Evolutionary conservation across 2,113 vertebrate genomes (phyloP).

Genomic region (Machaerirhynchus nigripectus): DNA sequence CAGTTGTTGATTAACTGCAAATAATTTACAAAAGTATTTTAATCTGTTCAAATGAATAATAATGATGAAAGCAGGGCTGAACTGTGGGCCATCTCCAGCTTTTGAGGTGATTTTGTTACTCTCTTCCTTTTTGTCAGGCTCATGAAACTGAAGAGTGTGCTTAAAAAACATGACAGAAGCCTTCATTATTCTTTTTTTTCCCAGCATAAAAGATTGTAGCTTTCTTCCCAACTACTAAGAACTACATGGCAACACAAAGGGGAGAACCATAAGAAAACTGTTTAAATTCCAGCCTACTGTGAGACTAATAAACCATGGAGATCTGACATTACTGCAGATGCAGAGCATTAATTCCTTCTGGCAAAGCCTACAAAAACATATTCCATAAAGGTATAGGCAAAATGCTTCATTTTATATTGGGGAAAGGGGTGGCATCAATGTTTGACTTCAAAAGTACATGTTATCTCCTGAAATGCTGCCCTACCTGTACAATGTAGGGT

Average conservation of each 20-base stretch:
- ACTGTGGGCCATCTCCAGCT: neutral
- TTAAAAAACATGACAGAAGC: neutral
- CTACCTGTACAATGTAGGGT: neutral
- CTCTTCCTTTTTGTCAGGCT: neutral
- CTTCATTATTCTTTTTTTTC: neutral
- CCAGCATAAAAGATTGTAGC: neutral
- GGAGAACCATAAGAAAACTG: slow-evolving; percentile 18
- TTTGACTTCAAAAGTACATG: neutral
- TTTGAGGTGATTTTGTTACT: neutral
- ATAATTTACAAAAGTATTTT: neutral
- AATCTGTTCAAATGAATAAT: neutral
- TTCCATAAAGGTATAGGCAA: neutral
- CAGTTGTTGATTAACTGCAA: neutral
- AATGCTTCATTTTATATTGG: neutral
- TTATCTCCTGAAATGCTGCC: neutral
- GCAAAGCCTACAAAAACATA: slow-evolving; percentile 18
- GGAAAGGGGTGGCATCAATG: neutral
- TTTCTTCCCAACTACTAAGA: neutral
- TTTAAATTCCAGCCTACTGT: slow-evolving; percentile 60
- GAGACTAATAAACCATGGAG: slow-evolving; percentile 65
- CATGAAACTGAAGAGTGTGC: neutral
- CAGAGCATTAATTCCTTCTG: slow-evolving; percentile 45
- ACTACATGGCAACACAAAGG: neutral
- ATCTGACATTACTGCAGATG: slow-evolving; percentile 45
- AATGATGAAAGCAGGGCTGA: neutral